Evolutionary conservation across 1,140 invertebrate genomes (phyloP), one percentile per base, ranked within the genome.

Genomic region (Drosophila pseudoobscura): DNA sequence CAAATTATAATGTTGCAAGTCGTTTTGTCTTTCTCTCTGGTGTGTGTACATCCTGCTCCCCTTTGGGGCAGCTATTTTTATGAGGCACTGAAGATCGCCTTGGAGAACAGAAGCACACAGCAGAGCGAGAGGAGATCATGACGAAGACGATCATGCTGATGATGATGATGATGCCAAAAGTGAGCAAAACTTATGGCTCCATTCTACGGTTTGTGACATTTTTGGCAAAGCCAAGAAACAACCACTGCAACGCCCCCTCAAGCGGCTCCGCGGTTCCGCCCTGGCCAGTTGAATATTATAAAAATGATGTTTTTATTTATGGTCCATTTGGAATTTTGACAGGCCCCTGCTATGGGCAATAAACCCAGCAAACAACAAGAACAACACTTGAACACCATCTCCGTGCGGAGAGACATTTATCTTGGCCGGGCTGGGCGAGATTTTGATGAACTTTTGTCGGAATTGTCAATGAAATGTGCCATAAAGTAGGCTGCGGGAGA

Each of bases 291-390:
- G 54, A 66, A 60, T 70, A 73, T 73, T 70, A 76, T 75, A 82
- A 82, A 90, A 90, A 89, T 82, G 71, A 90, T 90, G 88, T 82
- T 90, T 88, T 90, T 90, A 90, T 89, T 90, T 84, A 90, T 88
- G 88, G 88, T 72, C 77, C 88, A 90, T 90, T 90, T 90, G 77
- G 74, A 87, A 80, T 90, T 90, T 80, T 90, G 88, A 88, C 77
- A 85, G 79, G 54, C 71, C 55, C 74, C 70, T 69, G 84, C 84
- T 64, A 89, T 69, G 70, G 79, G 78, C 75, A 82, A 88, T 83
- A 80, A 83, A 82, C 76, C 45, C 59, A 57, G 39, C 52, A 55
- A 79, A 51, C 63, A 71, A 51, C 70, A 64, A 15, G 35, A 54
- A 74, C 77, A 58, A 45, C 64, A 63, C 44, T 50, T 41, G 29